phyloP scores from a whole-genome alignment of 2,888 invertebrate genomes.

The Dyspetes luteomarginatus region DNA sequence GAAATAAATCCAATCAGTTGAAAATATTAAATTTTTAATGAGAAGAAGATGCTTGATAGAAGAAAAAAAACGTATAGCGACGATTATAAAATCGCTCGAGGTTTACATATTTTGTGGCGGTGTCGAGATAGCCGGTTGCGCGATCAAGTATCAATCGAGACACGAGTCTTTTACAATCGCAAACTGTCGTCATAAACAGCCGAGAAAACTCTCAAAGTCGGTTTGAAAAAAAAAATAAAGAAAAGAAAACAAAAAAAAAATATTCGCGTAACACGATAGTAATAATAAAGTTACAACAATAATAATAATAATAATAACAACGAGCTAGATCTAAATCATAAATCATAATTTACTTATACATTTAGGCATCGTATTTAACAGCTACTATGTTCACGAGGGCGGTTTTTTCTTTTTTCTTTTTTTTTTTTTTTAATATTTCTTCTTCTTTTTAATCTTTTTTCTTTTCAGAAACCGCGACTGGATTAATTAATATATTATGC shows the following conservation, averaged over 20 bases:
- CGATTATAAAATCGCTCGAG: conserved; percentile 48
- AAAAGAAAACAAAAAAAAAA: conserved; percentile 42
- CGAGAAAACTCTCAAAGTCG: conserved; percentile 11
- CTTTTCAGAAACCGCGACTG: conserved; percentile 55
- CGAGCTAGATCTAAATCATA: conserved; percentile 63
- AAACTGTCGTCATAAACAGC: conserved; percentile 19
- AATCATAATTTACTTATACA: conserved; percentile 72
- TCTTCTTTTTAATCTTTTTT: not conserved
- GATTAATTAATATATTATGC: conserved; percentile 36
- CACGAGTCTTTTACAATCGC: conserved; percentile 11
- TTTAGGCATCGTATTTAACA: conserved; percentile 68
- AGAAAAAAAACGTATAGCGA: conserved; percentile 22
- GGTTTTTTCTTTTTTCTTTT: conserved; percentile 5
- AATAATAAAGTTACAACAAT: conserved; percentile 67
- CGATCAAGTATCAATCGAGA: conserved; percentile 74
- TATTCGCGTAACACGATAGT: conserved; percentile 58
- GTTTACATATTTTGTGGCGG: conserved; percentile 74
- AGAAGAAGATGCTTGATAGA: conserved; percentile 28
- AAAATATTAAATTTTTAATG: not conserved
- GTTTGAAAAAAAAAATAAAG: conserved; percentile 25
- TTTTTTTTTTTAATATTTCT: too few species aligned
- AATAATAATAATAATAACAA: conserved; percentile 57
- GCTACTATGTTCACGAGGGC: conserved; percentile 60
- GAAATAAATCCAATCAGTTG: conserved; percentile 24
- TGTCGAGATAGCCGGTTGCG: conserved; percentile 81